Percentiles rank a stretch among this genome's conserved stretches.
Conservation (phyloP, 2,113 vertebrate genomes). For the Aspiorhynchus laticeps region DNA sequence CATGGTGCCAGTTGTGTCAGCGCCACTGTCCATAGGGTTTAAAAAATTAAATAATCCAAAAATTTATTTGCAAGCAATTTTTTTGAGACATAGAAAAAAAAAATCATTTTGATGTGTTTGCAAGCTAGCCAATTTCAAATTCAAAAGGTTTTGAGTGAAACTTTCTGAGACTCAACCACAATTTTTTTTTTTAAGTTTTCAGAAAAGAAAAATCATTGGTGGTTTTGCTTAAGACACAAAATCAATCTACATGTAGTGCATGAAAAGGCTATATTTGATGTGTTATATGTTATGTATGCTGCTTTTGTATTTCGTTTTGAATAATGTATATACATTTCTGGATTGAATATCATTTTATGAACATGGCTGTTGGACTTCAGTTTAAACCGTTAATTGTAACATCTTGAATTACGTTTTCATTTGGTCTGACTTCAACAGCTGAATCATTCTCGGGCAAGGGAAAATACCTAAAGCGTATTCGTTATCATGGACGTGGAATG, state of each 20-base stretch:
- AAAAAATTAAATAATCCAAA: neutral
- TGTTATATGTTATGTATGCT: neutral
- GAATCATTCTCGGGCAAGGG: slow-evolving; percentile 84
- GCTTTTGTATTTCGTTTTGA: neutral
- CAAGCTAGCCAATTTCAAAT: neutral
- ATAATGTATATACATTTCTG: neutral
- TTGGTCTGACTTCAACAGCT: slow-evolving; percentile 71
- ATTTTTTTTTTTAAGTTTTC: too few relatives aligned
- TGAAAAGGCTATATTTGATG: neutral
- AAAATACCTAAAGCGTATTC: slow-evolving; percentile 85
- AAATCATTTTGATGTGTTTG: neutral
- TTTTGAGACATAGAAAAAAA: neutral
- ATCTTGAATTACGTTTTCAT: neutral
- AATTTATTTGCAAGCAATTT: neutral
- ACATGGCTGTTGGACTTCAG: neutral
- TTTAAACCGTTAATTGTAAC: neutral
- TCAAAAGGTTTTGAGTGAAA: neutral
- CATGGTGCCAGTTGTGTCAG: neutral
- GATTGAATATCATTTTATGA: neutral
- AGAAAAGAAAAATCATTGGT: too few relatives aligned
- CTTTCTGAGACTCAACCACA: neutral
- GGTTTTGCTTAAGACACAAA: neutral
- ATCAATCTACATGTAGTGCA: neutral
- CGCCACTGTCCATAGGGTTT: neutral
- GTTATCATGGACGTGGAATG: slow-evolving; percentile 88